Percentiles rank a stretch among this genome's conserved stretches.
These are phyloP conservation scores for Emydocephalus ijimae DNA, from an alignment of 2,113 vertebrate species.

Conservation along the genomic window DNA sequence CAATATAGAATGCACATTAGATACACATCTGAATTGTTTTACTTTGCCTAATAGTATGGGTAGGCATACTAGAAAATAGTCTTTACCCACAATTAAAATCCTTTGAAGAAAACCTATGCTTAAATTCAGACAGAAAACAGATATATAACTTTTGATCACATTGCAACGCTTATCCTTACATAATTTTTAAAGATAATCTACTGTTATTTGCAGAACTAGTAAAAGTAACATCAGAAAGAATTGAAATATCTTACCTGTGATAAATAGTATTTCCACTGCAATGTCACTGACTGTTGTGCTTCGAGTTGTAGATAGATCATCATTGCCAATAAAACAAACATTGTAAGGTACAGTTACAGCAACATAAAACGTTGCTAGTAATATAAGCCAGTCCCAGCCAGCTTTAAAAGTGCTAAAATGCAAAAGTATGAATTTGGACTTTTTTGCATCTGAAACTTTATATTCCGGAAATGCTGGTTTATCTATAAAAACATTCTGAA, in stretches of 20 bases:
- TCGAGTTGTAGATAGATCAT: constrained; percentile 87
- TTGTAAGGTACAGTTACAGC: constrained; percentile 98
- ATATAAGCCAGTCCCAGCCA: constrained; percentile 97
- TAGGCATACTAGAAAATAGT: background rate
- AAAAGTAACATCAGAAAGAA: background rate
- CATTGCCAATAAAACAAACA: constrained; percentile 93
- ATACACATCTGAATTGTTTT: background rate
- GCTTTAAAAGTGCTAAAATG: constrained; percentile 98
- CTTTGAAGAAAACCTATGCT: no score
- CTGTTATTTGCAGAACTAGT: background rate
- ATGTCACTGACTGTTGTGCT: constrained; percentile 97
- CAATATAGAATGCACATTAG: background rate
- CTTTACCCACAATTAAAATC: background rate
- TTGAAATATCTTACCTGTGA: constrained; percentile 78
- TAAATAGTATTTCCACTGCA: constrained; percentile 96
- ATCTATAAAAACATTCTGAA: constrained; percentile 95
- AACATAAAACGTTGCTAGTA: constrained; percentile 96
- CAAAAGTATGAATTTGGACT: constrained; percentile 93
- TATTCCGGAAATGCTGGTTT: constrained; percentile 94
- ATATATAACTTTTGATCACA: background rate
- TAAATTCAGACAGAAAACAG: background rate
- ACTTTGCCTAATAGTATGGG: background rate
- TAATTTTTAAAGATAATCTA: background rate
- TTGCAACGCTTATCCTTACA: background rate
- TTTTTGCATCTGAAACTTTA: constrained; percentile 97